Evolutionary conservation across 2,797 vertebrate genomes (phyloP).

Genomic region (Podarcis lilfordi): DNA sequence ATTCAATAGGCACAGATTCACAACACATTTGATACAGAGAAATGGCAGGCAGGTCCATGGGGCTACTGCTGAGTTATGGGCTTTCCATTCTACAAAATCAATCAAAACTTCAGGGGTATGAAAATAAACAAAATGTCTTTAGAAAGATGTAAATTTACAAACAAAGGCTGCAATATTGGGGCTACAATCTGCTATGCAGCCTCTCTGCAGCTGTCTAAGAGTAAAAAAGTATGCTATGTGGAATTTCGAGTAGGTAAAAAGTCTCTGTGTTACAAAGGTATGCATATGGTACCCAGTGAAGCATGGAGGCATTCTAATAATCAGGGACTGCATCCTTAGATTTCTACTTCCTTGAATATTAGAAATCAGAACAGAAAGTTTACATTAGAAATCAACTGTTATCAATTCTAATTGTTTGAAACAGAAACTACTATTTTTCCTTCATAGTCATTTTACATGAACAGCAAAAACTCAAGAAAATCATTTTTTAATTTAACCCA

Average conservation of each 20-base stretch:
- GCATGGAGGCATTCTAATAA: neutral
- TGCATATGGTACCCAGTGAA: neutral
- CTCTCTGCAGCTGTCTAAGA: neutral
- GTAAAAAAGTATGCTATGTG: neutral
- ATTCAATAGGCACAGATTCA: neutral
- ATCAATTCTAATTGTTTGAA: neutral
- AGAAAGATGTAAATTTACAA: neutral
- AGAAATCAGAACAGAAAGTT: neutral
- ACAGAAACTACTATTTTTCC: neutral
- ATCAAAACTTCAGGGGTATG: neutral
- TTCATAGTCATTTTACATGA: neutral
- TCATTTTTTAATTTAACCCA: neutral
- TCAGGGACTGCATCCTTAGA: neutral
- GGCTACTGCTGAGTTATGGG: neutral
- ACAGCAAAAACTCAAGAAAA: constrained; percentile 8
- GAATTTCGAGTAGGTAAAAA: neutral
- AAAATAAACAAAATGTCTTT: neutral
- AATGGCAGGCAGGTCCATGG: neutral
- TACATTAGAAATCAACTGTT: neutral
- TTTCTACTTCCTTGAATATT: neutral
- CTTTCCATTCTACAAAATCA: constrained; percentile 4
- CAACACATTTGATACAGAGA: neutral
- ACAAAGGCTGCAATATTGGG: neutral
- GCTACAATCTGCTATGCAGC: neutral
- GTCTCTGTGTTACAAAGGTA: neutral